Base-by-base conservation (phyloP, 2,113 vertebrate genomes). In the Vulpes ferrilata region DNA sequence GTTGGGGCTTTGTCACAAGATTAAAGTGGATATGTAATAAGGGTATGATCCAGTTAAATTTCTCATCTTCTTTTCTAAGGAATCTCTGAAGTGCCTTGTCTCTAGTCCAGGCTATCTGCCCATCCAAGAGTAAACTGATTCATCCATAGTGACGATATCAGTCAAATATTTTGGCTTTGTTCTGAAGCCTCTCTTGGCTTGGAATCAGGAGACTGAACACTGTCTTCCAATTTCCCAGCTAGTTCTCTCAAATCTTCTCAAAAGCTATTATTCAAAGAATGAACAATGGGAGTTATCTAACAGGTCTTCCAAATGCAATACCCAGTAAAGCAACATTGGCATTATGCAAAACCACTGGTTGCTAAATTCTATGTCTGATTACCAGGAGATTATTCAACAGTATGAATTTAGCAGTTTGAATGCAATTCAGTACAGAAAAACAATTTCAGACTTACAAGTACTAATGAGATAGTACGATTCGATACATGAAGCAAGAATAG, bases 181-280 rank as follows among this genome's bases (percentile, higher is more conserved):
- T 96, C 59, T 92, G 62, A 95, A 96, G 59, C 13, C 59, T 85
- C 95, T 96, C 84, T 96, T 97, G 95, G 93, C 90, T 88, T 95
- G 60, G 11, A 84, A 20, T 95, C 16, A 85, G 74, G 38, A 96
- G 43, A 89, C 65, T 87, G 53, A 67, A 76, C 23, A 51, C 48
- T 59, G 62, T 91, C 43, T 97, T 97, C 62, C 88, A 96, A 86
- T 80, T 95, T 97, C 64, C 86, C 73, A 96, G 35, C 80, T 92
- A 93, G 86, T 83, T 93, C n/a, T 88, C 90, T 96, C 82, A 89
- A 94, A 88, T 74, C 73, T 88, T 80, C 69, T 96, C 62, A 76
- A 95, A 96, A 95, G 38, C 57, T 64, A 89, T 95, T 93, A 94
- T 25, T 69, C 64, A 93, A 65, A 89, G 67, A 95, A 93, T 88